Evolutionary conservation across 2,888 invertebrate species (phyloP).

Genomic region (Drosophila subquinaria): DNA sequence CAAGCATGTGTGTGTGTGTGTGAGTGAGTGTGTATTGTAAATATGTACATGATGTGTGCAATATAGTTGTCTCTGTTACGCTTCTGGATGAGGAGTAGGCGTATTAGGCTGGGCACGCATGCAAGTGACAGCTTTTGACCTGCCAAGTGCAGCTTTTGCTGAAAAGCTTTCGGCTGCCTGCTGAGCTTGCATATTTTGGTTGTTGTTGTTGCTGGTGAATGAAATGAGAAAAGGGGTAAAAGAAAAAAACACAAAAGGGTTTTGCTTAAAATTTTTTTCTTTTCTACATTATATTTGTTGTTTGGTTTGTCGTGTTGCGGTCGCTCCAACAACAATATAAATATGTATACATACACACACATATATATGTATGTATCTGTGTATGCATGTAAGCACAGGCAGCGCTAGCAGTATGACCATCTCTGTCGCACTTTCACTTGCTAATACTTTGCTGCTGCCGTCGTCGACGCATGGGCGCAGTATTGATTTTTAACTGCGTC

Average conservation of each 20-base stretch:
- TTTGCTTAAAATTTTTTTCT: conserved; percentile 8
- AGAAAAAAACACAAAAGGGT: conserved; percentile 15
- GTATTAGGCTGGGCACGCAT: conserved; percentile 61
- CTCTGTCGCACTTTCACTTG: conserved; percentile 42
- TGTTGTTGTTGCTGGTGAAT: conserved; percentile 2
- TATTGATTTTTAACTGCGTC: conserved; percentile 83
- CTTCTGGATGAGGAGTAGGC: conserved; percentile 10
- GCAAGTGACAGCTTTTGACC: conserved; percentile 54
- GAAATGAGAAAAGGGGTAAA: background rate
- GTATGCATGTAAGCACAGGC: conserved; percentile 4
- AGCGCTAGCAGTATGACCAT: conserved; percentile 37
- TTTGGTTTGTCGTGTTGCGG: background rate
- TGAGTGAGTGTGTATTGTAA: conserved; percentile 3
- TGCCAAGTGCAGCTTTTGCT: conserved; percentile 43
- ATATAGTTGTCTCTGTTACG: conserved; percentile 39
- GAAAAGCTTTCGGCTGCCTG: conserved; percentile 30
- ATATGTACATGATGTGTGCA: background rate
- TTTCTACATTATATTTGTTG: background rate
- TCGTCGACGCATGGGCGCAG: conserved; percentile 80
- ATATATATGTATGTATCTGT: background rate
- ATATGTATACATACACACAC: conserved; percentile 2
- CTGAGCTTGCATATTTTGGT: conserved; percentile 18
- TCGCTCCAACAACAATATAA: conserved; percentile 6
- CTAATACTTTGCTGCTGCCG: conserved; percentile 15
- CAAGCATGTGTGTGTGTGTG: background rate